Evolutionary conservation across 53 echinoderm and acorn worm species (phyloP).

Genomic region (Holothuria leucospilota): DNA sequence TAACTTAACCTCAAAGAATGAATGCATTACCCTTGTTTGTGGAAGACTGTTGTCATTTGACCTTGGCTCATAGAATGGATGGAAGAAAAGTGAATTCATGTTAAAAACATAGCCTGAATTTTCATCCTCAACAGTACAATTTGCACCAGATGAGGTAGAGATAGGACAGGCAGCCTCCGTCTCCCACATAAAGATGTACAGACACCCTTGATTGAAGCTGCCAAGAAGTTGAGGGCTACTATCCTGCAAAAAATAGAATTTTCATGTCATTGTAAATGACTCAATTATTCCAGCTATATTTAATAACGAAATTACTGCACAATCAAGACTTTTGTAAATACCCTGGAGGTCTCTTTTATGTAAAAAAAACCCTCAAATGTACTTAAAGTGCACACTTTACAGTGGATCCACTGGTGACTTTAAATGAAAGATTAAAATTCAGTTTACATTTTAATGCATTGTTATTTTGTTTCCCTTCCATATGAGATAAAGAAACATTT

Average conservation of each 20-base stretch:
- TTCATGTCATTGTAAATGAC: background rate
- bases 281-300: too few species aligned
- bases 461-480: too few species aligned
- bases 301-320: background rate
- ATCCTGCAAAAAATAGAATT: constrained; percentile 52
- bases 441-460: too few species aligned
- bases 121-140: constrained; percentile 79
- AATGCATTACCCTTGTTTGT: constrained; percentile 2
- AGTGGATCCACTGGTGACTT: too few species aligned
- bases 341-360: too few species aligned
- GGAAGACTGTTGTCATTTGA: background rate
- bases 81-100: constrained; percentile 70
- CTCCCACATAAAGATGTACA: constrained; percentile 93
- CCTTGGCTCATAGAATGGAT: constrained; percentile 51
- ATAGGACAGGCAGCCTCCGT: constrained; percentile 97
- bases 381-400: too few species aligned
- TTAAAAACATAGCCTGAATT: constrained; percentile 95
- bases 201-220: constrained; percentile 71
- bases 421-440: too few species aligned
- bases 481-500: too few species aligned
- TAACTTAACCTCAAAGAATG: too few species aligned
- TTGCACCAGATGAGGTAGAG: constrained; percentile 60
- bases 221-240: constrained; percentile 88
- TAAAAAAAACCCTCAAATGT: too few species aligned
- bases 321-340: background rate